These are phyloP conservation scores for Craseonycteris thonglongyai DNA, from an alignment of 2,113 vertebrate species.

Conservation along the genomic window DNA sequence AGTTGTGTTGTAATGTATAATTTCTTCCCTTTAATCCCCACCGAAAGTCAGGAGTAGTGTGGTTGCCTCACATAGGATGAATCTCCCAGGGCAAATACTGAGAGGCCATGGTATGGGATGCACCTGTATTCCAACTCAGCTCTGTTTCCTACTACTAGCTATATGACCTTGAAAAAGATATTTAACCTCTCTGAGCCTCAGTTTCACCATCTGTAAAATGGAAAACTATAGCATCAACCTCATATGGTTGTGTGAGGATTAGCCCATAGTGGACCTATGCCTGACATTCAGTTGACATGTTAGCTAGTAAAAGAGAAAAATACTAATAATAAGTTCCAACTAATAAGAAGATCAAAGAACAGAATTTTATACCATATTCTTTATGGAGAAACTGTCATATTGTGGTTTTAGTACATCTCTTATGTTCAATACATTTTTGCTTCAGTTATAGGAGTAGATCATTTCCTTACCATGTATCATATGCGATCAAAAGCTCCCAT, in stretches of 20 bases:
- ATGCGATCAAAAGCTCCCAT: not conserved
- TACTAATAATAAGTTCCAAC: not conserved
- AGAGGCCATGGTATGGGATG: not conserved
- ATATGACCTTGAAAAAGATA: not conserved
- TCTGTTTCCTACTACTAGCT: not conserved
- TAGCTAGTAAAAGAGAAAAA: not conserved
- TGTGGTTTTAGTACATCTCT: not conserved
- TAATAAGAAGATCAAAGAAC: not conserved
- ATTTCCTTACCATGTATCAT: not conserved
- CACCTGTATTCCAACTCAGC: not conserved
- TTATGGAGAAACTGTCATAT: not conserved
- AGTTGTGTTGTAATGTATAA: fast-evolving
- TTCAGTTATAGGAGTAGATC: not conserved
- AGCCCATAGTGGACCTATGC: not conserved
- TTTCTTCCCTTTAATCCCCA: not conserved
- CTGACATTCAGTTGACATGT: not conserved
- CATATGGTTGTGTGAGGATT: not conserved
- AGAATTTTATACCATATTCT: fast-evolving
- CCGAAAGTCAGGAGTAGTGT: not conserved
- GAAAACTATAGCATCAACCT: not conserved
- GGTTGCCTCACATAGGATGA: not conserved
- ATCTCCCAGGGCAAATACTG: not conserved
- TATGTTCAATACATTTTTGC: not conserved
- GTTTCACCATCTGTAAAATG: not conserved
- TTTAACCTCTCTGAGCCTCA: not conserved